A percentile compares a stretch with the other conserved stretches of the same genome.
phyloP scores from a whole-genome alignment of 2,888 invertebrate species.

The Eupithecia pulchellata region DNA sequence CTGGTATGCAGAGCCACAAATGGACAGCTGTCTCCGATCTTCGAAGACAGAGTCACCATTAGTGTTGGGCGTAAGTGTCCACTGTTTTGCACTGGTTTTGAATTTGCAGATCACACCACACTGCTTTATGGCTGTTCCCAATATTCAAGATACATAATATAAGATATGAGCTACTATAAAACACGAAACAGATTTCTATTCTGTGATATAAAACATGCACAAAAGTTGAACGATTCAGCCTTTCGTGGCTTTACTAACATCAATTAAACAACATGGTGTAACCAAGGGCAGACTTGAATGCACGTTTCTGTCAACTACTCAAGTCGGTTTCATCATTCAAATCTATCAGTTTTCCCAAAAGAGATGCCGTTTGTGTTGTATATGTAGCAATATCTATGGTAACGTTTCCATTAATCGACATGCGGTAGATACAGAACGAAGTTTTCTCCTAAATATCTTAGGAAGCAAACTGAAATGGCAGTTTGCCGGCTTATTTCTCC shows the following conservation, averaged over 20 bases:
- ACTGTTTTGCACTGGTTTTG: neutral
- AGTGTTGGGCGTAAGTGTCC: conserved; percentile 73
- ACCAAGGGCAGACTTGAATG: neutral
- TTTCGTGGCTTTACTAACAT: no score
- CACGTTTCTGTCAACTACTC: no score
- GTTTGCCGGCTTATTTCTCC: neutral
- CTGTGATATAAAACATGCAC: neutral
- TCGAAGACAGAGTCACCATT: conserved; percentile 64
- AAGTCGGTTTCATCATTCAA: no score
- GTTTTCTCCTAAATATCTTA: no score
- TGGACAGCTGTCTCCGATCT: conserved; percentile 56
- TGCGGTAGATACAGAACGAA: no score
- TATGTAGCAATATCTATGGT: no score
- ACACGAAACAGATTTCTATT: no score
- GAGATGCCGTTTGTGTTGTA: no score
- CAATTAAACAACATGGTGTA: neutral
- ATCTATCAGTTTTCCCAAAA: no score
- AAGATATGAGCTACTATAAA: no score
- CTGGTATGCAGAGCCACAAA: conserved; percentile 68
- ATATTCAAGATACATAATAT: neutral
- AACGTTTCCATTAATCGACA: no score
- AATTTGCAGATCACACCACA: neutral
- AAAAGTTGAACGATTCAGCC: neutral
- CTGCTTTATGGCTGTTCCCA: neutral
- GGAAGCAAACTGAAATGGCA: no score